Base-by-base conservation (phyloP, 1,140 invertebrate species). In the Aethina tumida region DNA sequence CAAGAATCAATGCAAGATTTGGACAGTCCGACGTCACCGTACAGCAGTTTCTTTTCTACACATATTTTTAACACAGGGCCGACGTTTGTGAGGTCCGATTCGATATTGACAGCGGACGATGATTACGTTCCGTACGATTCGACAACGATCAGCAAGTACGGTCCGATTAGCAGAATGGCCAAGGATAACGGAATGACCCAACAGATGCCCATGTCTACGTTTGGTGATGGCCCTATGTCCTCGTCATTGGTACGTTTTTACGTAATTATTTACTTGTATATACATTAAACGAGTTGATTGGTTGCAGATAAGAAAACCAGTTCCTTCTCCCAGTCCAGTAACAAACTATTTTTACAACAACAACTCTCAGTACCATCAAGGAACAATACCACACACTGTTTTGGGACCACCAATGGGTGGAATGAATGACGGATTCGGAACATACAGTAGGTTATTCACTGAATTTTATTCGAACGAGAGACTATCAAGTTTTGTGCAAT, bases 101-200 rank as follows among this genome's bases (percentile, higher is more conserved):
- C 73, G 14, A 70, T 79, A 47, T 55, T 77, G 40, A 71, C 77
- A 17, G 78, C 81, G 34, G 81, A 81, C 45, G 79, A 82, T 52
- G 72, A 78, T 49, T 79, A 79, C 49, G 72, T 84, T 25, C 81
- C 84, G 3, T 84, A 84, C 60, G 82, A 84, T 53, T 67, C 74
- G 10, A 73, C 80, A 14, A 58, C 75, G 12, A 73, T 75, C 12
- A 84, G 75, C 51, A 84, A 82, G 61, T 86, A 80, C 54, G 84
- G 83, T 8, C 82, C 84, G 1, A 87, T 87, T 43, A 85, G 81
- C n/a, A 69, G 81, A 42, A 65, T 77, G 54, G 69, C 70, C 15
- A 73, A 74, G 43, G 58, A 67, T 16, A 51, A 52, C 27, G 43
- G 43, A 12, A 41, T 50, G n/a, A 43, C 28, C 30, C 49, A 56